Evolutionary conservation across 2,888 invertebrate species (phyloP), one percentile per base, ranked within the genome.

Genomic region (Allacma fusca): DNA sequence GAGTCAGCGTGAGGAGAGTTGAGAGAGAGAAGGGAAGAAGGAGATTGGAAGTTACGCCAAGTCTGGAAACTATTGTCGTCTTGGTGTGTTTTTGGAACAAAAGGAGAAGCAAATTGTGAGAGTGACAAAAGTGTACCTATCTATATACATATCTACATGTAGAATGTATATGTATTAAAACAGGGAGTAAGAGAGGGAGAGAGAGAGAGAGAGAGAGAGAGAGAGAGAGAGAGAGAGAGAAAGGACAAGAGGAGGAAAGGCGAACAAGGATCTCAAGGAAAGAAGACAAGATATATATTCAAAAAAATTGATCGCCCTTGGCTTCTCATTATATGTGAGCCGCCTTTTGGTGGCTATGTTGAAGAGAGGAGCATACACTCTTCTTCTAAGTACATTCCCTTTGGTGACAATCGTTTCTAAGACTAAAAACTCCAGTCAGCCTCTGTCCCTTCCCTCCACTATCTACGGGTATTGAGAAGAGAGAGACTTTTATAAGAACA

Each of bases 21-120:
- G 26, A 71, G 71, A 24, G 21, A 23, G 71, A 50, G 24, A 71
- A 28, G 44, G 21, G 26, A 50, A 50, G 24, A 71, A 28, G 50
- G 24, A 19, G 40, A 43, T 28, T 50, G 12, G 50, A 57, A 71
- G 71, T 71, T 71, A 50, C 50, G 2, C 26, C 21, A 71, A 71
- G 57, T 57, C 21, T 57, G 57, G 7, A 57, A 57, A 57, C 57
- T 57, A 57, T 16, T 57, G 57, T 57, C 5, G 5, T 57, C 5
- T 21, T 57, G 57, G 5, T 16, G 57, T 21, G 21, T 34, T 34
- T 34, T 34, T 5, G 16, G 57, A 57, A 57, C 57, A 57, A 57
- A 57, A 16, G 57, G 7, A 21, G 21, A 57, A 57, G 21, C 7
- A 9, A 57, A 57, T 57, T 57, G 57, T 57, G 16, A 16, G 13